A percentile compares a stretch with the other conserved stretches of the same genome.
These are phyloP conservation scores for Perca flavescens DNA, from an alignment of 2,113 vertebrate genomes.

Conservation along the genomic window DNA sequence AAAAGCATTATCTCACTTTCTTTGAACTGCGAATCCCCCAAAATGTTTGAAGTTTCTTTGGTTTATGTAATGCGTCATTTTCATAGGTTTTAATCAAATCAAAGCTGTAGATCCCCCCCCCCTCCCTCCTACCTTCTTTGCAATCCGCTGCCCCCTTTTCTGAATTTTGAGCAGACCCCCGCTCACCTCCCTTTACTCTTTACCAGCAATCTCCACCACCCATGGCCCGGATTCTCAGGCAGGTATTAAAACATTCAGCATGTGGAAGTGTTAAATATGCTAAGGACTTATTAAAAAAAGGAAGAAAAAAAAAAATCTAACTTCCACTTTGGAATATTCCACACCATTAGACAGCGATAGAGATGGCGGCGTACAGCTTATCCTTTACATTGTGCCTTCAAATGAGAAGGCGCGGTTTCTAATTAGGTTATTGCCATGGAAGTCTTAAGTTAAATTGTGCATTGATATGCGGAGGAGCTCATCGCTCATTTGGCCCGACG, in stretches of 20 bases:
- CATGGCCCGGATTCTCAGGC: slow-evolving; percentile 56
- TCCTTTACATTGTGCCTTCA: slow-evolving; percentile 76
- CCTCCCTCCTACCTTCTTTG: slow-evolving; percentile 46
- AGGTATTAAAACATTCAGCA: slow-evolving; percentile 70
- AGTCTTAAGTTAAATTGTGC: slow-evolving; percentile 79
- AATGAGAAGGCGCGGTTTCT: slow-evolving; percentile 73
- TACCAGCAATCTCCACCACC: slow-evolving; percentile 59
- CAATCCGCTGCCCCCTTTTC: slow-evolving; percentile 49
- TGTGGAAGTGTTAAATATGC: slow-evolving; percentile 80
- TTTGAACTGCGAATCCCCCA: slow-evolving; percentile 55
- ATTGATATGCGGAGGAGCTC: slow-evolving; percentile 74
- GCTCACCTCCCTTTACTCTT: slow-evolving; percentile 66
- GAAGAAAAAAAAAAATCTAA: slow-evolving; percentile 44
- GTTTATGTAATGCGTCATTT: slow-evolving; percentile 68
- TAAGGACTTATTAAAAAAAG: slow-evolving; percentile 76
- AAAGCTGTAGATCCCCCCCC: slow-evolving; percentile 47
- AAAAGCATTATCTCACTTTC: slow-evolving; percentile 63
- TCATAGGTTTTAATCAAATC: slow-evolving; percentile 76
- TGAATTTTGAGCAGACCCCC: slow-evolving; percentile 73
- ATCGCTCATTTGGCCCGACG: slow-evolving; percentile 57
- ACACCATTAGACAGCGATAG: slow-evolving; percentile 57
- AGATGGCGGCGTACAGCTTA: slow-evolving; percentile 65
- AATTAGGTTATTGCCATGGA: slow-evolving; percentile 80
- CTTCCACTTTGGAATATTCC: slow-evolving; percentile 63
- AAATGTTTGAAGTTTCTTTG: slow-evolving; percentile 67